Evolutionary conservation across 2,113 vertebrate genomes (phyloP), one percentile per base, ranked within the genome.

Genomic region (Esox niger): DNA sequence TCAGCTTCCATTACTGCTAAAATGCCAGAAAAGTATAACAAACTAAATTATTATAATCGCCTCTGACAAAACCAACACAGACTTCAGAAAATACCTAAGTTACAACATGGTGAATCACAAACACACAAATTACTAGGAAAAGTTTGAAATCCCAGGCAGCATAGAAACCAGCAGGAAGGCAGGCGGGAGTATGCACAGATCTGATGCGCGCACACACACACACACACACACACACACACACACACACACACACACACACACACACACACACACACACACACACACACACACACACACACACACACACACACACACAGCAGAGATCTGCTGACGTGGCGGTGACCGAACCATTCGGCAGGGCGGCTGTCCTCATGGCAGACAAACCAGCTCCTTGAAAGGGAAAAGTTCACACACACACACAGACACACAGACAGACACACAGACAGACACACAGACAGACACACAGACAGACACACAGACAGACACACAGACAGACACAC

Each of bases 321-420:
- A 64, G 20, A 54, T 56, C 23, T 35, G 43, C 23, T 4, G 15
- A 71, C 55, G 58, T 31, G 56, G 59, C 47, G 46, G 31, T 15
- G 56, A 54, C 49, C n/a, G 20, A 6, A n/a, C 5, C 26, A 58
- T 15, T 17, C 56, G 30, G 56, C 15, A 23, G 23, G 26, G 15
- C 25, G 29, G 15, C 26, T 11, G 26, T 17, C 25, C 15, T 4
- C 47, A 58, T 27, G 11, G 35, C 11, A 27, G n/a, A 65, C 46
- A 32, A 4, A 57, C 30, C 47, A 52, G 47, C n/a, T 21, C 47
- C 47, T 4, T 17, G 47, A 52, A n/a, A 52, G n/a, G 7, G 47
- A 21, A 35, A 29, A 26, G 23, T 13, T 57, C 2, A 65, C 15
- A 67, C 23, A 58, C 8, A 66, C 49, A 66, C 30, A 20, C 30